phyloP scores from a whole-genome alignment of 2,113 vertebrate species.

The Hemibagrus wyckioides region DNA sequence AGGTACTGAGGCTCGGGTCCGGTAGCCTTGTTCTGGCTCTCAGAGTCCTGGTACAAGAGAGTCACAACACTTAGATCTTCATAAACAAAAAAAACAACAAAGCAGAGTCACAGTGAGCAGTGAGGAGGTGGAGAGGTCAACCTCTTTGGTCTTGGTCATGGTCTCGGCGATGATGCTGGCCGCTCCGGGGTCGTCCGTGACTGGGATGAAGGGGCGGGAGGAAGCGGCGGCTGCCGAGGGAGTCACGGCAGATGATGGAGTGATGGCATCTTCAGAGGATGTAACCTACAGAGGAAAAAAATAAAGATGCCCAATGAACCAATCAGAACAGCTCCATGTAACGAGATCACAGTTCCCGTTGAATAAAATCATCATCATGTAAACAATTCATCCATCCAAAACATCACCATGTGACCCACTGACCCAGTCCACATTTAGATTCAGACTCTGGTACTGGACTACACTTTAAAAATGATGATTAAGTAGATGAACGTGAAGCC shows the following conservation, averaged over 20 bases:
- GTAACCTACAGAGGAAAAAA: constrained; percentile 70
- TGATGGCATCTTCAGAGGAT: constrained; percentile 88
- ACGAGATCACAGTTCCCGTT: too few species aligned
- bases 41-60: constrained; percentile 80
- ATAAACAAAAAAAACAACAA: neutral
- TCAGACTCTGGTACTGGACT: neutral
- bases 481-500: neutral
- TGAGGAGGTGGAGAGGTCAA: neutral
- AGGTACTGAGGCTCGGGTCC: constrained; percentile 92
- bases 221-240: constrained; percentile 88
- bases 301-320: neutral
- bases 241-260: constrained; percentile 89
- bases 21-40: constrained; percentile 87
- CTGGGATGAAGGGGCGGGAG: constrained; percentile 95
- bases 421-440: neutral
- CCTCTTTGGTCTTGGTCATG: constrained; percentile 98
- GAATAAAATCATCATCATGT: neutral
- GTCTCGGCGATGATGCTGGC: constrained; percentile 99
- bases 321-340: too few species aligned
- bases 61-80: neutral
- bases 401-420: neutral
- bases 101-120: neutral
- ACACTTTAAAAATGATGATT: neutral
- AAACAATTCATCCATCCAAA: too few species aligned
- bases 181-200: constrained; percentile 96